Percentiles rank a stretch among this genome's conserved stretches.
These are phyloP conservation scores for Plusia festucae DNA, from an alignment of 2,888 invertebrate genomes.

Conservation along the genomic window DNA sequence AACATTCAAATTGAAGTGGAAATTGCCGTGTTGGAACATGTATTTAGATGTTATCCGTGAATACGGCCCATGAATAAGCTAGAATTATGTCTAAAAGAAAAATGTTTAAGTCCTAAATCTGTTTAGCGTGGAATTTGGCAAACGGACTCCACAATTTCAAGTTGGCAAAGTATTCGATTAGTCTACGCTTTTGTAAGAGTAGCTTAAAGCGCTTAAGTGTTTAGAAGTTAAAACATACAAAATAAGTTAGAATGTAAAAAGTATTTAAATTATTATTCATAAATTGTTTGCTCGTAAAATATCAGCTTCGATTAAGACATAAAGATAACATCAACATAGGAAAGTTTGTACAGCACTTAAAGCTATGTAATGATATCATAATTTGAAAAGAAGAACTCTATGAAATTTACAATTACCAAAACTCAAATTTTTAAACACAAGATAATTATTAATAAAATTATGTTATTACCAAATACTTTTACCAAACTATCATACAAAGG, in stretches of 20 bases:
- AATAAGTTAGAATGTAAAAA: background rate
- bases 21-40: slow-evolving; percentile 57
- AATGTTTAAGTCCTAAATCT: slow-evolving; percentile 33
- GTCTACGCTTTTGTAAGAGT: slow-evolving; percentile 43
- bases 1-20: slow-evolving; percentile 71
- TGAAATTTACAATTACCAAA: too few species aligned
- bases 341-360: too few species aligned
- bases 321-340: too few species aligned
- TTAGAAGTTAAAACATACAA: slow-evolving; percentile 9
- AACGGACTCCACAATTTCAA: slow-evolving; percentile 41
- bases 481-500: background rate
- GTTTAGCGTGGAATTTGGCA: slow-evolving; percentile 41
- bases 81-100: slow-evolving; percentile 40
- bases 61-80: slow-evolving; percentile 43
- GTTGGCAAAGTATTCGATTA: slow-evolving; percentile 51
- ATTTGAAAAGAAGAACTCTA: too few species aligned
- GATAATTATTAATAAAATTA: too few species aligned
- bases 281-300: too few species aligned
- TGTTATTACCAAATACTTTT: too few species aligned
- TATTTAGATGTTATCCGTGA: slow-evolving; percentile 52
- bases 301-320: too few species aligned
- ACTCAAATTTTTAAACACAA: too few species aligned
- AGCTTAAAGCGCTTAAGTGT: slow-evolving; percentile 28
- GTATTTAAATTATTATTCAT: background rate
- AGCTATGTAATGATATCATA: too few species aligned